Evolutionary conservation across 2,113 vertebrate species (phyloP).

Genomic region (Zosterops pallidus): DNA sequence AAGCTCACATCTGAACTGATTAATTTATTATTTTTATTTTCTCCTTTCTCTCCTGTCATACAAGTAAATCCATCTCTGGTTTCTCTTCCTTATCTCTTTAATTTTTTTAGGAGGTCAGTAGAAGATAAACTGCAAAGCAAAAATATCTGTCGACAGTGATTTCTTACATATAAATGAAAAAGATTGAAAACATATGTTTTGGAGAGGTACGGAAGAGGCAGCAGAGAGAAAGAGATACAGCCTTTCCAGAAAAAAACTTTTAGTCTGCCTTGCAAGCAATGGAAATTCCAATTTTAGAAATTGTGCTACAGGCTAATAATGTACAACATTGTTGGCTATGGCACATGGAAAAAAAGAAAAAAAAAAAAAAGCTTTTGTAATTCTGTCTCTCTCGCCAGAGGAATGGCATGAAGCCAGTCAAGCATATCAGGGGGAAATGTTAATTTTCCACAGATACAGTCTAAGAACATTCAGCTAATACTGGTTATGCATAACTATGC

Average conservation of each 20-base stretch:
- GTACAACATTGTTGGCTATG: slow-evolving; percentile 38
- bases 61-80: neutral
- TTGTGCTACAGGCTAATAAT: neutral
- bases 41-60: neutral
- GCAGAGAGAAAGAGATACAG: neutral
- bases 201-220: neutral
- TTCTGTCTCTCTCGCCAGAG: neutral
- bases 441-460: slow-evolving; percentile 22
- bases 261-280: slow-evolving; percentile 53
- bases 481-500: neutral
- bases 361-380: slow-evolving; percentile 31
- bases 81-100: neutral
- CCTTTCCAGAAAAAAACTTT: slow-evolving; percentile 20
- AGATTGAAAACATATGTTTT: slow-evolving; percentile 26
- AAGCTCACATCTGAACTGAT: neutral
- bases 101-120: neutral
- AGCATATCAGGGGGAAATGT: neutral
- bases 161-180: neutral
- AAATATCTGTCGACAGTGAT: neutral
- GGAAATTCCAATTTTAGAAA: slow-evolving; percentile 61
- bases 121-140: slow-evolving; percentile 1
- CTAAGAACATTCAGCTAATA: neutral
- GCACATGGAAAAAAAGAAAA: slow-evolving; percentile 31
- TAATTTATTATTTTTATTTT: neutral
- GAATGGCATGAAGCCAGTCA: slow-evolving; percentile 14